phyloP scores from a whole-genome alignment of 2,888 invertebrate species.

The Heliconius erato region DNA sequence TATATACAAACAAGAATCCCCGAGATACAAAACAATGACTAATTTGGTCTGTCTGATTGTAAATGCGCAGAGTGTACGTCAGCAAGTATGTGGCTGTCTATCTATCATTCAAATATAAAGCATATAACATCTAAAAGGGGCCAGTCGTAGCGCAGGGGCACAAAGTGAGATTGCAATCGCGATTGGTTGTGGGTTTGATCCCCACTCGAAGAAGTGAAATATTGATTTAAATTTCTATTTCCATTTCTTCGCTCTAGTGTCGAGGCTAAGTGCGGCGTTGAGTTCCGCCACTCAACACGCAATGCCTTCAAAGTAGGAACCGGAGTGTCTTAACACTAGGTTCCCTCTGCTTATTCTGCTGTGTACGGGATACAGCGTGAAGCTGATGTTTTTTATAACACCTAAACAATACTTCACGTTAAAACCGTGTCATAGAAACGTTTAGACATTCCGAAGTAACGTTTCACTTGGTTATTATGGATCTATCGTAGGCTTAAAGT shows the following conservation, averaged over 20 bases:
- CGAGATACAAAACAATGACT: slow-evolving; percentile 27
- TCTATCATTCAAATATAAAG: slow-evolving; percentile 30
- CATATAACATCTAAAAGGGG: not conserved
- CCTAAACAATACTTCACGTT: slow-evolving; percentile 21
- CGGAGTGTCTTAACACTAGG: too few species aligned
- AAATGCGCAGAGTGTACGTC: slow-evolving; percentile 33
- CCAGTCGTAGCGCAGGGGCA: too few species aligned
- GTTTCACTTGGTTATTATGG: slow-evolving; percentile 1
- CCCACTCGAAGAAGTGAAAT: too few species aligned
- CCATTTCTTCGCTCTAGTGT: too few species aligned
- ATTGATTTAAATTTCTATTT: too few species aligned
- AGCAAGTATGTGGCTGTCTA: not conserved
- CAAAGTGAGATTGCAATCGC: too few species aligned
- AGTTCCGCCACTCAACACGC: too few species aligned
- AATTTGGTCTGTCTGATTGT: slow-evolving; percentile 26
- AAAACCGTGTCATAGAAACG: not conserved
- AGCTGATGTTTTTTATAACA: not conserved
- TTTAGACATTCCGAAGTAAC: slow-evolving; percentile 10
- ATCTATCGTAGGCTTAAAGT: slow-evolving; percentile 5
- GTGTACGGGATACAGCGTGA: too few species aligned
- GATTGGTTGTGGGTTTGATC: too few species aligned
- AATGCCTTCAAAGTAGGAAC: too few species aligned
- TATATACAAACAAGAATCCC: not conserved
- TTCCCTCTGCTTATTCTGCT: too few species aligned
- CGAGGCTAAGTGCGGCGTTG: too few species aligned